phyloP scores from a whole-genome alignment of 2,797 vertebrate genomes.

The Acipenser oxyrinchus region DNA sequence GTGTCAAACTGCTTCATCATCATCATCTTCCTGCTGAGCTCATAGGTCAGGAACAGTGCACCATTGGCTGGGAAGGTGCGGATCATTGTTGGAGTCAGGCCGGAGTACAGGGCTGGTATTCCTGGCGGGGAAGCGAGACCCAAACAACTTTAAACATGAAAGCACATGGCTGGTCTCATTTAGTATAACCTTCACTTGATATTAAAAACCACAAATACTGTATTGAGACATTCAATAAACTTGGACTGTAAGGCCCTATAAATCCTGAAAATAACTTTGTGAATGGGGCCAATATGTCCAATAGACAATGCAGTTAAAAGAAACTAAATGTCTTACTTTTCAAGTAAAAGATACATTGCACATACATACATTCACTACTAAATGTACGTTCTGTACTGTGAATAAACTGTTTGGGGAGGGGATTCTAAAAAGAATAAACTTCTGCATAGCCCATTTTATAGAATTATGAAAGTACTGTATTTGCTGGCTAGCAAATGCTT shows the following conservation, averaged over 20 bases:
- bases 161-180: background rate
- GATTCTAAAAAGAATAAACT: background rate
- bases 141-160: slow-evolving; percentile 1
- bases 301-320: too few species aligned
- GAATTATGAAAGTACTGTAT: too few species aligned
- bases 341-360: too few species aligned
- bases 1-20: slow-evolving; percentile 83
- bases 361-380: too few species aligned
- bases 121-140: slow-evolving; percentile 51
- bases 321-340: too few species aligned
- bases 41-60: slow-evolving; percentile 84
- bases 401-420: background rate
- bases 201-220: background rate
- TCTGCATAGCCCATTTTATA: background rate
- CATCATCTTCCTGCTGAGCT: slow-evolving; percentile 84
- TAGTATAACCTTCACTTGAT: background rate
- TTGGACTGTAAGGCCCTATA: too few species aligned
- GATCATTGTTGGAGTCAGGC: slow-evolving; percentile 88
- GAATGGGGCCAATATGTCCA: too few species aligned
- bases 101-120: slow-evolving; percentile 80
- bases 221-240: too few species aligned
- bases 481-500: too few species aligned
- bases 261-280: too few species aligned
- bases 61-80: slow-evolving; percentile 88
- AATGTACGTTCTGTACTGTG: too few species aligned